Evolutionary conservation across 1,140 invertebrate genomes (phyloP).

Genomic region (Zaprionus africanus): DNA sequence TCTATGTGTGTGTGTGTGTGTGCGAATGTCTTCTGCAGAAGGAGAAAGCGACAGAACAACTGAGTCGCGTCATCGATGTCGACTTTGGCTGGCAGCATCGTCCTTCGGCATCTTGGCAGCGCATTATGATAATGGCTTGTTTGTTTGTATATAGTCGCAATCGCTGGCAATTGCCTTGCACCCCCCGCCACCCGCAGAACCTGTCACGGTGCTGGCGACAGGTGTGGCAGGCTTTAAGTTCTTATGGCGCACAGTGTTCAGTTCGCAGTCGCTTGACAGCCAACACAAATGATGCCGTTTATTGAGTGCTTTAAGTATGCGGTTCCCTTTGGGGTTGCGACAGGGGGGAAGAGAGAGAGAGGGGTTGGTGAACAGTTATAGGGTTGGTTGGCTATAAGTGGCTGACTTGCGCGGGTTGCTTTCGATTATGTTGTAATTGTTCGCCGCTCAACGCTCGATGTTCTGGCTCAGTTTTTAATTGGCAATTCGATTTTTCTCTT

Average conservation of each 20-base stretch:
- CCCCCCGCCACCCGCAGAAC: background rate
- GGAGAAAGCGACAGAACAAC: background rate
- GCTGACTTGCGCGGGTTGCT: background rate
- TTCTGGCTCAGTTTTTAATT: conserved; percentile 65
- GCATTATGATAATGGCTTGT: conserved; percentile 81
- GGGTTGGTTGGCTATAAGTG: background rate
- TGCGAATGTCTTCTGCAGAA: conserved; percentile 51
- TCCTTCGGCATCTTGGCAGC: conserved; percentile 44
- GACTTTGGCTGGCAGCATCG: conserved; percentile 33
- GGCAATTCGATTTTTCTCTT: conserved; percentile 64
- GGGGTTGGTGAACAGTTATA: background rate
- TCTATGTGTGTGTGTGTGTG: conserved; percentile 21
- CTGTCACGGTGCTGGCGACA: conserved; percentile 32
- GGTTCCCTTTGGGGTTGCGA: conserved; percentile 13
- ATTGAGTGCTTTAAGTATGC: conserved; percentile 68
- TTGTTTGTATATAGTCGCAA: conserved; percentile 65
- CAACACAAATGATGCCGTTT: conserved; percentile 69
- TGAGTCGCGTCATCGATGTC: conserved; percentile 36
- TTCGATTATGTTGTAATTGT: conserved; percentile 63
- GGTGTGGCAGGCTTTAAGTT: conserved; percentile 62
- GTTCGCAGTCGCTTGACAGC: conserved; percentile 43
- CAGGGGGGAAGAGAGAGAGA: background rate
- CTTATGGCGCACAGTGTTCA: conserved; percentile 18
- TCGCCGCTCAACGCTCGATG: conserved; percentile 25
- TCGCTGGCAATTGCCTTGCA: conserved; percentile 29